Percentiles rank a stretch among this genome's conserved stretches.
Evolutionary conservation across 1,140 invertebrate species (phyloP).

Genomic region (Armadillidium nasatum): DNA sequence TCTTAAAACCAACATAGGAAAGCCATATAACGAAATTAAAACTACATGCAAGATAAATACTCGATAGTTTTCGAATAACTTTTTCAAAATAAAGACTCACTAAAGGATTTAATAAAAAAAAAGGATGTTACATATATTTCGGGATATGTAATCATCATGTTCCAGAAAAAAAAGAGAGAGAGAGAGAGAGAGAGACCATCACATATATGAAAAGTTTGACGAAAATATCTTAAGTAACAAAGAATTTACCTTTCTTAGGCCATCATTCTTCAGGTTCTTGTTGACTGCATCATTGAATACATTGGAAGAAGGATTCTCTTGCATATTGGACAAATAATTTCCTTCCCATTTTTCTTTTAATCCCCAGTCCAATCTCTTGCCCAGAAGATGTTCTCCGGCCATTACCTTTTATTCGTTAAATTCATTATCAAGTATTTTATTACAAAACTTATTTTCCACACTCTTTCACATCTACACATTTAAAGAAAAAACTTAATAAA

Average conservation of each 20-base stretch:
- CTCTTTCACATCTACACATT: conserved; percentile 40
- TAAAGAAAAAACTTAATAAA: conserved; percentile 51
- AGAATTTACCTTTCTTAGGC: conserved; percentile 58
- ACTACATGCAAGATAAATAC: no score
- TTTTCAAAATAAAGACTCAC: no score
- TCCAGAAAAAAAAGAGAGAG: no score
- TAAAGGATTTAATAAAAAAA: no score
- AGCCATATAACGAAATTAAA: no score
- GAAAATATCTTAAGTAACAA: no score
- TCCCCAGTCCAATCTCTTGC: conserved; percentile 74
- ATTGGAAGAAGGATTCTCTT: conserved; percentile 70
- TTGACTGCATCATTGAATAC: conserved; percentile 66
- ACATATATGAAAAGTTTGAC: no score
- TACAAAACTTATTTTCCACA: not conserved
- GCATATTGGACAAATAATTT: conserved; percentile 74
- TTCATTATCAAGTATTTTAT: not conserved
- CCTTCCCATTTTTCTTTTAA: conserved; percentile 80
- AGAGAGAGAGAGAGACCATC: no score
- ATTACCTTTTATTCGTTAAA: conserved; percentile 57
- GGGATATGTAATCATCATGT: no score
- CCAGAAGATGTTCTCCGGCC: conserved; percentile 69
- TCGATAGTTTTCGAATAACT: no score
- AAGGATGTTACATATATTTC: no score
- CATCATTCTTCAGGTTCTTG: conserved; percentile 65
- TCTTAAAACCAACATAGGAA: no score